Evolutionary conservation across 64 coral and sea anemone species (phyloP), one percentile per base, ranked within the genome.

Genomic region (Catalaphyllia jardinei): DNA sequence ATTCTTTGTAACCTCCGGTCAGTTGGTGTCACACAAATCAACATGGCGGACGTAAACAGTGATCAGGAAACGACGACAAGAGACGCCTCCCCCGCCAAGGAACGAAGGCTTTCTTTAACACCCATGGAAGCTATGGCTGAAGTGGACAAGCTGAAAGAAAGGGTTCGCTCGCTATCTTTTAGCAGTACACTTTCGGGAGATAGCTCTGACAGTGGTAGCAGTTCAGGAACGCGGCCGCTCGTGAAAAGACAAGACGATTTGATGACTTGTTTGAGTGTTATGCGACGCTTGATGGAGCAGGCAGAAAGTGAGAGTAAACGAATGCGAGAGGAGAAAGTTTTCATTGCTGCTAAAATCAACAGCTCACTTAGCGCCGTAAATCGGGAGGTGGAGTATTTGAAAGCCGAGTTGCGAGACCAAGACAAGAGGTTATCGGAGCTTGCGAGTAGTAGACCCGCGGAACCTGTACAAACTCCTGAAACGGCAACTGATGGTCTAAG

Each of bases 201-300:
- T 69, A 89, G 84, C n/a, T 31, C 46, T 71, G 77, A 79, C n/a
- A 75, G 76, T 60, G 86, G 87, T 15, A 77, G 87, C n/a, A 77
- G 92, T 88, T 88, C 86, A 12, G 78, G 31, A 50, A 72, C 61
- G 16, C 62, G 81, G 50, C 87, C 88, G n/a, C 92, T 97, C 18
- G 95, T 79, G 79, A 92, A 88, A 51, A 97, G 93, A 73, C 95
- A 97, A 69, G 93, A 99, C 80, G 97, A 99, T 90, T 78, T 99
- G 38, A 90, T 95, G 17, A 89, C 88, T 49, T 99, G 97, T 77
- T 86, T 99, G 78, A 86, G 90, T 30, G 97, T 99, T 29, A 99
- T 99, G 97, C 72, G 97, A 52, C 67, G 97, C 35, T 89, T 99
- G 24, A 99, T 99, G 97, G 97, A 99, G 74, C 94, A 99, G 46